Base-by-base conservation (phyloP, 1,140 invertebrate species). In the Protaetia brevitarsis region DNA sequence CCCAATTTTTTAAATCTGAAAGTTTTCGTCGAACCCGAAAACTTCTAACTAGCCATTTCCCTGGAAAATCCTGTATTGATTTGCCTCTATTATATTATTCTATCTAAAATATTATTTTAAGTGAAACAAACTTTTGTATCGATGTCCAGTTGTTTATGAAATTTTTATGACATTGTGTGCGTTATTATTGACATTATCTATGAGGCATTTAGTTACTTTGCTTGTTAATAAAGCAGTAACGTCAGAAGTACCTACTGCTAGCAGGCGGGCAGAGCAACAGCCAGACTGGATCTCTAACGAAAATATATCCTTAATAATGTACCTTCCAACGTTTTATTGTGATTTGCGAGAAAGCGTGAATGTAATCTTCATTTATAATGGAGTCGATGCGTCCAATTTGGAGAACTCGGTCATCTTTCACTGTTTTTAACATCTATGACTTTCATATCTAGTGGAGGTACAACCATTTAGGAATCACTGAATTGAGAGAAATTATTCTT, bases 361-460 rank as follows among this genome's bases (percentile, higher is more conserved):
- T 45, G 19, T 45, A 45, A 45, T 45, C 41, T 21, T 45, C 41
- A 45, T 45, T 45, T 45, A 45, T 45, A 16, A 45, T 21, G 23
- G 16, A 13, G 23, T 13, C 23, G 16, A 19, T 7, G n/a, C n/a
- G 23, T 13, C 41, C 23, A 45, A 45, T 45, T 16, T 45, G 23
- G 23, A 19, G 23, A 5, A 45, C 10, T 4, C 41, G n/a, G n/a
- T n/a, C n/a, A n/a, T n/a, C n/a, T 45, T 45, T 45, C 13, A 21
- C 41, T 7, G 5, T 16, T 45, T 45, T 21, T 45, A 45, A 37
- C 2, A 16, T 37, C 34, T 3, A 13, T n/a, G n/a, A 37, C 10
- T 37, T 11, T 37, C n/a, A 37, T 37, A 13, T 37, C 16, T 13
- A 37, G 16, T 1, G 34, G 10, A 2, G 34, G 10, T 37, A 37